A percentile compares a stretch with the other conserved stretches of the same genome.
These are phyloP conservation scores for Sarcophaga rosellei DNA, from an alignment of 2,888 invertebrate species.

Conservation along the genomic window DNA sequence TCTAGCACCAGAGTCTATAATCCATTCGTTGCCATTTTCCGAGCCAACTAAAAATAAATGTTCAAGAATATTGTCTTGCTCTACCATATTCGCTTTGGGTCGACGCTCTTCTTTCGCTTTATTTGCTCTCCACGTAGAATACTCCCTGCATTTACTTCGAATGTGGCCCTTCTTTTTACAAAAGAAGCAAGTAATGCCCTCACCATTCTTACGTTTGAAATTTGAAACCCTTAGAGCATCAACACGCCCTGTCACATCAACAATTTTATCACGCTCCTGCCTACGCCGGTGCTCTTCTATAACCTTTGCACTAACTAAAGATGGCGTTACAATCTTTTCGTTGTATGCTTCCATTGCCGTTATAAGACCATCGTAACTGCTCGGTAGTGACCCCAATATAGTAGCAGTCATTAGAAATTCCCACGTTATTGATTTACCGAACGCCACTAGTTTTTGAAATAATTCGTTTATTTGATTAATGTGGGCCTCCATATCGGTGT, in stretches of 20 bases:
- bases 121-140: conserved; percentile 49
- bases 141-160: conserved; percentile 58
- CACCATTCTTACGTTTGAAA: conserved; percentile 21
- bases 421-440: conserved; percentile 37
- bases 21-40: conserved; percentile 49
- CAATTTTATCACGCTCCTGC: conserved; percentile 6
- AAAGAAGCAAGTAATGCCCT: conserved; percentile 60
- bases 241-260: conserved; percentile 2
- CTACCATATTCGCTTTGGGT: conserved; percentile 44
- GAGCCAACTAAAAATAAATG: conserved; percentile 35
- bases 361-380: conserved; percentile 60
- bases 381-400: conserved; percentile 38
- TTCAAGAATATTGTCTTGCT: conserved; percentile 31
- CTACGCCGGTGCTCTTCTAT: conserved; percentile 60
- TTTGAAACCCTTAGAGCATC: conserved; percentile 9
- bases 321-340: conserved; percentile 43
- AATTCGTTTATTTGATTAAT: conserved; percentile 56
- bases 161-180: conserved; percentile 61
- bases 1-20: conserved; percentile 68
- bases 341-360: conserved; percentile 36
- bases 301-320: conserved; percentile 51
- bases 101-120: conserved; percentile 20
- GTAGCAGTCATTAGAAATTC: conserved; percentile 53
- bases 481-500: conserved; percentile 57
- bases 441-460: conserved; percentile 53